Base-by-base conservation (phyloP, 2,113 vertebrate genomes). In the Gnathonemus longibarbis region DNA sequence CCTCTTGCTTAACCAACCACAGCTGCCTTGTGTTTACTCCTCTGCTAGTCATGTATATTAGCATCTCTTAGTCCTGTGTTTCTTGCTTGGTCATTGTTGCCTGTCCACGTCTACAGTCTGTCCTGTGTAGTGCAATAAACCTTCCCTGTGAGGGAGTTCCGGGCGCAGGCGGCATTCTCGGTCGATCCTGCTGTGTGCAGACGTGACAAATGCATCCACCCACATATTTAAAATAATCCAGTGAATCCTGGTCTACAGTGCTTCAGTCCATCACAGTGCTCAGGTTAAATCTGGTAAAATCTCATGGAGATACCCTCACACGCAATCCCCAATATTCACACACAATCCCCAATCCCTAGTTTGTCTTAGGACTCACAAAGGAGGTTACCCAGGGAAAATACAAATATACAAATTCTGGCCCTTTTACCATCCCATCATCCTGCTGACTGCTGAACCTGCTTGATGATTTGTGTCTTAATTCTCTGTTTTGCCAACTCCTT, bases 381-480 rank as follows among this genome's bases (percentile, higher is more conserved):
- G 58, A 27, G 24, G 58, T 66, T 58, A 8, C 21, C 21, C 21
- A 58, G 21, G 6, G 21, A 24, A 58, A 58, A 7, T 24, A 24
- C 21, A 56, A n/a, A n/a, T n/a, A n/a, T n/a, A 24, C 21, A 24
- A 24, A 62, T 84, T 45, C 80, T 27, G n/a, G 1, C 39, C 39
- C 6, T 84, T 91, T 93, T 94, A 93, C 91, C 93, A 91, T 93
- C 90, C 91, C 87, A 90, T 92, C 91, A 92, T 92, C 90, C 52
- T 91, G 89, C 92, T 95, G 95, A 95, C 94, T 94, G 93, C 94
- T 94, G 93, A 94, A 95, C 95, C 95, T 94, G 93, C 92, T 93
- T 93, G 91, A 91, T 93, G 62, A 27, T 62, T 62, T n/a, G 21
- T 62, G 62, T 66, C 62, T 66, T 66, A 66, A 66, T 66, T 66